These are phyloP conservation scores for Cordilura impudica DNA, from an alignment of 2,888 invertebrate species.

Conservation along the genomic window DNA sequence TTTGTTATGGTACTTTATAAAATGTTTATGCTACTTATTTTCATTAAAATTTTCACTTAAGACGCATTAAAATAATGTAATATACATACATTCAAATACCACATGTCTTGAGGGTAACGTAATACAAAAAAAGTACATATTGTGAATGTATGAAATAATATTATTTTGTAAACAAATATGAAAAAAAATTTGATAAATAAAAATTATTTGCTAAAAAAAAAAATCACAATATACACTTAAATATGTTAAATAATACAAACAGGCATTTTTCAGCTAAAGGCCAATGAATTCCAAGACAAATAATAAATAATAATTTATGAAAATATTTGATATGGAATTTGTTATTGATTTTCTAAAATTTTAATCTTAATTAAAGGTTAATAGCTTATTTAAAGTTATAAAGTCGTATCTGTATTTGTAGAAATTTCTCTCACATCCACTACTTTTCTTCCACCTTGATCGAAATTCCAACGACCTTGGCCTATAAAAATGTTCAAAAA, in stretches of 20 bases:
- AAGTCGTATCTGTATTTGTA: too few species aligned
- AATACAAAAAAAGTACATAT: not conserved
- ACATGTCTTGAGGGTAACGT: not conserved
- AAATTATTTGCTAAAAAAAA: not conserved
- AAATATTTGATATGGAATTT: too few species aligned
- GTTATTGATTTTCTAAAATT: too few species aligned
- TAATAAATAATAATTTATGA: too few species aligned
- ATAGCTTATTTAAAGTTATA: too few species aligned
- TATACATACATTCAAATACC: not conserved
- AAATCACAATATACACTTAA: not conserved
- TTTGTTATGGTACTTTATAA: conserved; percentile 35
- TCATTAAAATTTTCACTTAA: not conserved
- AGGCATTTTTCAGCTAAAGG: not conserved
- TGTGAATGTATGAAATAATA: not conserved
- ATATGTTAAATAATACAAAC: not conserved
- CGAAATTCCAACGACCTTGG: conserved; percentile 20
- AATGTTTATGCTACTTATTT: not conserved
- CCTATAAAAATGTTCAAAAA: too few species aligned
- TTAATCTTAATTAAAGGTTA: too few species aligned
- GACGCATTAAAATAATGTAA: not conserved
- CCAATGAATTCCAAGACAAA: not conserved
- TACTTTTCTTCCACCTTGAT: not conserved
- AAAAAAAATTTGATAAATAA: conserved; percentile 4
- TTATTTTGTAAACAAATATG: conserved; percentile 21
- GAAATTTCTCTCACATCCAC: too few species aligned